Evolutionary conservation across 2,888 invertebrate genomes (phyloP).

Genomic region (Blera fallax): DNA sequence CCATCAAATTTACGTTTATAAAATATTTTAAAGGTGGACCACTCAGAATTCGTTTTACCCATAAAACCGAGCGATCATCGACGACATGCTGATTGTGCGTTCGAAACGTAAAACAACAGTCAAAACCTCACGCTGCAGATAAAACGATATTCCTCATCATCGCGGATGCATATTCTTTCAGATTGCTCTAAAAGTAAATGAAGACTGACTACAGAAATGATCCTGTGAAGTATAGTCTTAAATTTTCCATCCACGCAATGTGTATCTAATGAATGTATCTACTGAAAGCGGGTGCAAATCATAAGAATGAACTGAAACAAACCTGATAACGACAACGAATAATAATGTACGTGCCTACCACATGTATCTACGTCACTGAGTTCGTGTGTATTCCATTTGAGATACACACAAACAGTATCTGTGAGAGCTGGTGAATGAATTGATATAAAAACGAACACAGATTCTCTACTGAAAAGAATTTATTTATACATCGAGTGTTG

Average conservation of each 20-base stretch:
- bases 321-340: not conserved
- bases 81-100: conserved; percentile 29
- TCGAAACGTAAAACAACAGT: conserved; percentile 39
- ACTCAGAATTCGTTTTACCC: conserved; percentile 48
- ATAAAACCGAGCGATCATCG: conserved; percentile 42
- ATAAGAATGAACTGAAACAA: not conserved
- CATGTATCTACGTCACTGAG: not conserved
- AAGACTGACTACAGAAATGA: conserved; percentile 87
- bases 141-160: conserved; percentile 84
- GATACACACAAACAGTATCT: too few relatives aligned
- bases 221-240: conserved; percentile 85
- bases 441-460: too few relatives aligned
- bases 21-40: not conserved
- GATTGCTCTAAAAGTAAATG: conserved; percentile 83
- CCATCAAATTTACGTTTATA: too few relatives aligned
- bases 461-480: too few relatives aligned
- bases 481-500: too few relatives aligned
- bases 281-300: not conserved
- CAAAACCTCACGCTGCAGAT: conserved; percentile 83
- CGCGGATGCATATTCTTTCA: conserved; percentile 83
- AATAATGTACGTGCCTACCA: not conserved
- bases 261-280: not conserved
- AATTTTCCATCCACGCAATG: not conserved
- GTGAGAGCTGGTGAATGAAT: too few relatives aligned
- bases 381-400: too few relatives aligned